Conservation (phyloP, 2,888 invertebrate species). For the Pocota personata region DNA sequence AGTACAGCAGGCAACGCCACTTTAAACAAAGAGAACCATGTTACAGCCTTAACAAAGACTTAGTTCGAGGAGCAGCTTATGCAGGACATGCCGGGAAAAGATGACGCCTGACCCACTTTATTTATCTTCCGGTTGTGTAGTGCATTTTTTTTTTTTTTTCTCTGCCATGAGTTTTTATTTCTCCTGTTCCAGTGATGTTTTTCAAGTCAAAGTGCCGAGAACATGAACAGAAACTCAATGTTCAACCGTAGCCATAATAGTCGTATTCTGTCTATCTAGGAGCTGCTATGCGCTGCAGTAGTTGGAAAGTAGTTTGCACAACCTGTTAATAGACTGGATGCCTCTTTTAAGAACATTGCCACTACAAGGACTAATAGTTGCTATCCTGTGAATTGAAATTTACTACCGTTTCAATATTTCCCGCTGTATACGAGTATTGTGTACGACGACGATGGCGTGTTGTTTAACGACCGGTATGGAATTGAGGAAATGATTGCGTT, state of each 20-base stretch:
- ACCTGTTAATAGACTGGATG: conserved; percentile 53
- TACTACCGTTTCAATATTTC: conserved; percentile 43
- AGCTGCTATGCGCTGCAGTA: background rate
- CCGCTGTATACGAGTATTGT: conserved; percentile 21
- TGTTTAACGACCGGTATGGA: conserved; percentile 65
- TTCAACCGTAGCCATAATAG: conserved; percentile 10
- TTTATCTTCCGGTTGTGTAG: conserved; percentile 42
- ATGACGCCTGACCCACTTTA: conserved; percentile 65
- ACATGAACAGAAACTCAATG: conserved; percentile 1
- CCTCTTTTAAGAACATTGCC: conserved; percentile 17
- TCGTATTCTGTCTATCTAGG: background rate
- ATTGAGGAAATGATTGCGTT: conserved; percentile 71
- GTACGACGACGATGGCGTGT: conserved; percentile 23
- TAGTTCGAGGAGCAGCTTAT: conserved; percentile 15
- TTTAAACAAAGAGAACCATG: conserved; percentile 10
- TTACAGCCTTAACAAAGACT: conserved; percentile 20
- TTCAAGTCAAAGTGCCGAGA: conserved; percentile 29
- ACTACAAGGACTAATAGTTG: conserved; percentile 36
- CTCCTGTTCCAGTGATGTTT: background rate
- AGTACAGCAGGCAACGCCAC: background rate
- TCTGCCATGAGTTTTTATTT: background rate
- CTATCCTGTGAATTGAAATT: conserved; percentile 33
- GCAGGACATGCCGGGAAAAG: conserved; percentile 51
- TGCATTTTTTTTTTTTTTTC: background rate
- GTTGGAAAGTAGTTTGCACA: conserved; percentile 34